Percentiles rank a stretch among this genome's conserved stretches.
These are phyloP conservation scores for Henricia sp. DNA, from an alignment of 53 echinoderm and acorn worm genomes.

Conservation along the genomic window DNA sequence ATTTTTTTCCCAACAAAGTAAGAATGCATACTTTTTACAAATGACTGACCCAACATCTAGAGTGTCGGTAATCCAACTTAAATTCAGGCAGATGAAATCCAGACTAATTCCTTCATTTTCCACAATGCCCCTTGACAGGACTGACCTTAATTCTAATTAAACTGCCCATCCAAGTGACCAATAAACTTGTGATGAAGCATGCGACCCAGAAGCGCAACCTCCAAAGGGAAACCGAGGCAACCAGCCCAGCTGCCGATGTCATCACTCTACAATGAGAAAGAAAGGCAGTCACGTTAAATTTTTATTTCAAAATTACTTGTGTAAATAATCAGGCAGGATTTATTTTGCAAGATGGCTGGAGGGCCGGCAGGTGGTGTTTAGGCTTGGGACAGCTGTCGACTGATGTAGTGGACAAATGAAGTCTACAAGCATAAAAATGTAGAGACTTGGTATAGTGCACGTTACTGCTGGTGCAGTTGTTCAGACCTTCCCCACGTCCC, in stretches of 20 bases:
- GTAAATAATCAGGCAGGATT: conserved; percentile 42
- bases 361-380: conserved; percentile 32
- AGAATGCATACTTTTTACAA: no score
- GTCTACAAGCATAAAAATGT: conserved; percentile 11
- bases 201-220: no score
- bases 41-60: no score
- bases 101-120: no score
- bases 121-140: no score
- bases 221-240: neutral
- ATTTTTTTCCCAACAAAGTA: no score
- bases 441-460: no score
- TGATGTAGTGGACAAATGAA: neutral
- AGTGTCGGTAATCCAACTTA: no score
- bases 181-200: neutral
- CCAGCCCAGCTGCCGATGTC: conserved; percentile 28
- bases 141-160: no score
- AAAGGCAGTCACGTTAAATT: conserved; percentile 44
- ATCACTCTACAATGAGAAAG: conserved; percentile 22
- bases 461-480: no score
- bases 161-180: conserved; percentile 2
- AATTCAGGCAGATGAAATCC: no score
- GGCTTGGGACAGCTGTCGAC: neutral
- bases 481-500: no score
- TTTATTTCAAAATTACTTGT: conserved; percentile 39
- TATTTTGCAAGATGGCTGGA: neutral